A percentile compares a stretch with the other conserved stretches of the same genome.
phyloP scores from a whole-genome alignment of 2,888 invertebrate genomes.

The Halocaridina rubra region DNA sequence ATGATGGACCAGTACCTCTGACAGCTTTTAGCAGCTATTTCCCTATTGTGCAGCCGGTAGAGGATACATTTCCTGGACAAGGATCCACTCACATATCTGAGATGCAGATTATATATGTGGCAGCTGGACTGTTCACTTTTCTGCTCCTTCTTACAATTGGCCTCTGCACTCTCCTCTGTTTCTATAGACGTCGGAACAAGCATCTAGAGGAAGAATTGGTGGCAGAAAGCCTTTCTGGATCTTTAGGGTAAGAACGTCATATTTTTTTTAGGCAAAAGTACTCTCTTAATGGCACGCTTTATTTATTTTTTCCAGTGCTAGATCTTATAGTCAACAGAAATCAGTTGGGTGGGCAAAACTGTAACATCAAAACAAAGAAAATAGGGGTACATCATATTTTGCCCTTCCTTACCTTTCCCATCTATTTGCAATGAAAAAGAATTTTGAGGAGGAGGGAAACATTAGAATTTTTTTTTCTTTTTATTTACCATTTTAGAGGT shows the following conservation, averaged over 20 bases:
- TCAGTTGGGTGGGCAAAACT: too few relatives aligned
- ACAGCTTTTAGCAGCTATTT: slow-evolving; percentile 83
- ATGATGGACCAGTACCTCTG: slow-evolving; percentile 69
- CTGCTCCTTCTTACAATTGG: slow-evolving; percentile 75
- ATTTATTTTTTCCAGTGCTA: too few relatives aligned
- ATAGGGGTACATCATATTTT: too few relatives aligned
- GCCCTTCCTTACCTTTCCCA: too few relatives aligned
- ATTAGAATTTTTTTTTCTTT: background rate
- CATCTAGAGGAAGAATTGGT: slow-evolving; percentile 76
- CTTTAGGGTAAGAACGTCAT: slow-evolving; percentile 65
- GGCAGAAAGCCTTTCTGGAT: slow-evolving; percentile 77
- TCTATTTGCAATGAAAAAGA: too few relatives aligned
- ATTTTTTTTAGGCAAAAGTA: too few relatives aligned
- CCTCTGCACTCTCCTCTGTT: slow-evolving; percentile 75
- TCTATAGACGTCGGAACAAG: slow-evolving; percentile 76
- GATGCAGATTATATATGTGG: slow-evolving; percentile 66
- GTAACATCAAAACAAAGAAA: too few relatives aligned
- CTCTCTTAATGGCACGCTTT: too few relatives aligned
- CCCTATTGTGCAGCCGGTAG: slow-evolving; percentile 67
- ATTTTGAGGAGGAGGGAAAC: too few relatives aligned
- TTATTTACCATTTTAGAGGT: slow-evolving; percentile 3
- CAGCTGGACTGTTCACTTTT: slow-evolving; percentile 77
- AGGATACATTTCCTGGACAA: slow-evolving; percentile 1
- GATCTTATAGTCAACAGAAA: too few relatives aligned
- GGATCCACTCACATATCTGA: slow-evolving; percentile 6